Conservation (phyloP, 2,888 invertebrate genomes). For the Dermolepida albohirtum region DNA sequence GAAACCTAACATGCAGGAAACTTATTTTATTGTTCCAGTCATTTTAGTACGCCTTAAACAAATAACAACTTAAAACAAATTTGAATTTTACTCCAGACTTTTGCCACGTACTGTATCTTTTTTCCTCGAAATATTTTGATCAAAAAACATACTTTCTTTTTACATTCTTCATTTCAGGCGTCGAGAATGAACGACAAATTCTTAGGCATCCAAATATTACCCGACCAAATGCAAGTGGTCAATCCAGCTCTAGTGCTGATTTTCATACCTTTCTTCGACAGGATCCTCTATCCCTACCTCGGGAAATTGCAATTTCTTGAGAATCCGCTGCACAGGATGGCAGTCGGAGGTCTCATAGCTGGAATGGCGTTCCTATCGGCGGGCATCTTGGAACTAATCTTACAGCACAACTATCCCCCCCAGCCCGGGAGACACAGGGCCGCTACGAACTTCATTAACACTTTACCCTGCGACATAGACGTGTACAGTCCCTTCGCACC, state of each 20-base stretch:
- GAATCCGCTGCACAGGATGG: slow-evolving; percentile 81
- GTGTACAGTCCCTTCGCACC: slow-evolving; percentile 58
- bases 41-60: slow-evolving; percentile 44
- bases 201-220: slow-evolving; percentile 74
- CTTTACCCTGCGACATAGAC: slow-evolving; percentile 70
- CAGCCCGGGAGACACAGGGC: slow-evolving; percentile 62
- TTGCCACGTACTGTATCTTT: too few species aligned
- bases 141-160: neutral
- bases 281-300: slow-evolving; percentile 69
- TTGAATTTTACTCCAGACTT: too few species aligned
- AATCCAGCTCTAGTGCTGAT: slow-evolving; percentile 80
- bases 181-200: slow-evolving; percentile 74
- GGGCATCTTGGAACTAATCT: slow-evolving; percentile 73
- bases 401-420: slow-evolving; percentile 64
- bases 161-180: slow-evolving; percentile 70
- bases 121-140: too few species aligned
- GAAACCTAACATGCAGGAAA: neutral
- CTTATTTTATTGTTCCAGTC: neutral
- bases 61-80: too few species aligned
- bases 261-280: slow-evolving; percentile 75
- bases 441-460: slow-evolving; percentile 74
- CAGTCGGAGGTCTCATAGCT: slow-evolving; percentile 75
- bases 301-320: slow-evolving; percentile 63
- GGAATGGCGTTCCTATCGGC: slow-evolving; percentile 56
- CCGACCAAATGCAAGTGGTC: slow-evolving; percentile 86